Evolutionary conservation across 2,113 vertebrate species (phyloP).

Genomic region (Alouatta palliata): DNA sequence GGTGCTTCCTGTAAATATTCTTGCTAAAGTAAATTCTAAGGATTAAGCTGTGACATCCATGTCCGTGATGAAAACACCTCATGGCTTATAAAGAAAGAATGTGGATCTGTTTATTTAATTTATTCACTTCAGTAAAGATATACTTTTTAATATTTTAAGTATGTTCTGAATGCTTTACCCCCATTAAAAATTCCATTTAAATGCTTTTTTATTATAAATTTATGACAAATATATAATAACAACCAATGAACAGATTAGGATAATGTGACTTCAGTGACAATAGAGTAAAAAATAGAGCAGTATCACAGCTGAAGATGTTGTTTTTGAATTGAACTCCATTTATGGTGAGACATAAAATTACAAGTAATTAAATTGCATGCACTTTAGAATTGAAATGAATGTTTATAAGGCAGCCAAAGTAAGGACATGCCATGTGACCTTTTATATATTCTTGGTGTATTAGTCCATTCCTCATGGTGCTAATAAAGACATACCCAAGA

Average conservation of each 20-base stretch:
- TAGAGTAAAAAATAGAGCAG: background rate
- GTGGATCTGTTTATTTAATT: background rate
- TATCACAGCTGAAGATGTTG: background rate
- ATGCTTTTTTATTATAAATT: constrained; percentile 13
- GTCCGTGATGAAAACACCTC: background rate
- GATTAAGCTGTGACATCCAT: constrained; percentile 48
- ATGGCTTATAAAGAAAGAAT: constrained; percentile 40
- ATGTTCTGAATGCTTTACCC: background rate
- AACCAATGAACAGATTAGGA: background rate
- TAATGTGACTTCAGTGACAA: background rate
- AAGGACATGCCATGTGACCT: background rate
- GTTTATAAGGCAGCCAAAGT: background rate
- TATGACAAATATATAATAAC: constrained; percentile 21
- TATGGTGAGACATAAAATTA: background rate
- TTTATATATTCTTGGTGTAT: constrained; percentile 29
- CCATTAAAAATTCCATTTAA: constrained; percentile 18
- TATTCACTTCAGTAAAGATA: constrained; percentile 25
- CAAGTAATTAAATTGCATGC: constrained; percentile 46
- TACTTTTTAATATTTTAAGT: constrained; percentile 11
- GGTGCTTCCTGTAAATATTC: background rate
- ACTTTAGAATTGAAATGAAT: constrained; percentile 11
- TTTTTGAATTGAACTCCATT: constrained; percentile 14
- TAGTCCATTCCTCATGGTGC: too few species aligned
- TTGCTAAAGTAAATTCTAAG: constrained; percentile 24
- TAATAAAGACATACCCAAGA: too few species aligned